Evolutionary conservation across 2,797 vertebrate species (phyloP).

Genomic region (Semotilus atromaculatus): DNA sequence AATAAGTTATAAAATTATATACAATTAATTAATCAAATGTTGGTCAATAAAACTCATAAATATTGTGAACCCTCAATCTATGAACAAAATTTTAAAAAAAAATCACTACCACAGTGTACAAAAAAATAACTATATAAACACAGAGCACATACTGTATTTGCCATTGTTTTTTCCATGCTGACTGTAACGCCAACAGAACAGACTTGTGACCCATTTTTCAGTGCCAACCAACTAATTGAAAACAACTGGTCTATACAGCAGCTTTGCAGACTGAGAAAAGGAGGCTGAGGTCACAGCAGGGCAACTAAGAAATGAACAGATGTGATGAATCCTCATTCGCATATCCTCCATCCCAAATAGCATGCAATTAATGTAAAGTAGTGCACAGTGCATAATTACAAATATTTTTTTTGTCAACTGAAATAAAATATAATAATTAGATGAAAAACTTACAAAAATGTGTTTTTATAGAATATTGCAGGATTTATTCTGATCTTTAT

Average conservation of each 20-base stretch:
- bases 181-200: conserved; percentile 5
- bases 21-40: background rate
- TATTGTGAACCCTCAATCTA: background rate
- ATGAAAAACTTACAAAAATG: background rate
- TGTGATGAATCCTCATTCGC: background rate
- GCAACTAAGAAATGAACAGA: conserved; percentile 2
- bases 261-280: conserved; percentile 32
- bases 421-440: background rate
- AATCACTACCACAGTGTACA: background rate
- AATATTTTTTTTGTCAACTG: no score
- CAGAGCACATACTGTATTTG: background rate
- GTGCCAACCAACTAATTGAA: conserved; percentile 8
- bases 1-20: background rate
- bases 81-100: background rate
- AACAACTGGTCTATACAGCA: conserved; percentile 1
- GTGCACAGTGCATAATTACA: background rate
- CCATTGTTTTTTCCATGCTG: background rate
- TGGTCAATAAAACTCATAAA: background rate
- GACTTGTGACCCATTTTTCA: conserved; percentile 24
- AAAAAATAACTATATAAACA: background rate
- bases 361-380: background rate
- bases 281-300: background rate
- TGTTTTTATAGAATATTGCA: background rate
- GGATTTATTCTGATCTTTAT: background rate
- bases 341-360: background rate